These are phyloP conservation scores for Tringa solitaria DNA, from an alignment of 2,113 vertebrate species.

Conservation along the genomic window DNA sequence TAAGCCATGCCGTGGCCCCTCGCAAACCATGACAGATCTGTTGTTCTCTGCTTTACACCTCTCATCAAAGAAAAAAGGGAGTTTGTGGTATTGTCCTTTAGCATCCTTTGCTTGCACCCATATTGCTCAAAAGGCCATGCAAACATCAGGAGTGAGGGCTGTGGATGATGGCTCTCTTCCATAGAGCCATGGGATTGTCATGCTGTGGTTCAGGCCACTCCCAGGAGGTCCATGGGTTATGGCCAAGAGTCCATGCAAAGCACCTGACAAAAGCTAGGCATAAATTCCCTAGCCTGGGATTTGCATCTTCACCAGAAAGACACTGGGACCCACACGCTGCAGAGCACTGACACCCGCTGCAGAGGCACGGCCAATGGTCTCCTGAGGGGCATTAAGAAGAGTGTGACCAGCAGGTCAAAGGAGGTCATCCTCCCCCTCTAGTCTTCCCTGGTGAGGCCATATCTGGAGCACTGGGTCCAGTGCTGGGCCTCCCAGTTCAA, in stretches of 20 bases:
- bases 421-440: neutral
- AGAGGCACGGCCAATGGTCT: neutral
- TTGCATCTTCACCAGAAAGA: neutral
- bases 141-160: fast-evolving
- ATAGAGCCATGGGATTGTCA: neutral
- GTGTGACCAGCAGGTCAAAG: neutral
- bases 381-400: neutral
- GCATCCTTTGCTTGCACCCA: fast-evolving
- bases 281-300: neutral
- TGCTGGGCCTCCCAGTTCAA: neutral
- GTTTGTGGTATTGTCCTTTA: neutral
- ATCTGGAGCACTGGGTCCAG: neutral
- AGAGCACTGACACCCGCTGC: neutral
- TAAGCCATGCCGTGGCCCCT: fast-evolving
- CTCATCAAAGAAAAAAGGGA: neutral
- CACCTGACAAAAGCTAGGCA: neutral
- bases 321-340: fast-evolving
- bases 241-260: neutral
- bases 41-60: neutral
- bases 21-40: neutral
- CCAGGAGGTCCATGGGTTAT: neutral
- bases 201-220: neutral
- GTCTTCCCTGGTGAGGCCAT: neutral
- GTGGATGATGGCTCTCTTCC: fast-evolving
- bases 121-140: fast-evolving